Evolutionary conservation across 2,888 invertebrate species (phyloP), one percentile per base, ranked within the genome.

Genomic region (Tipula vernalis): DNA sequence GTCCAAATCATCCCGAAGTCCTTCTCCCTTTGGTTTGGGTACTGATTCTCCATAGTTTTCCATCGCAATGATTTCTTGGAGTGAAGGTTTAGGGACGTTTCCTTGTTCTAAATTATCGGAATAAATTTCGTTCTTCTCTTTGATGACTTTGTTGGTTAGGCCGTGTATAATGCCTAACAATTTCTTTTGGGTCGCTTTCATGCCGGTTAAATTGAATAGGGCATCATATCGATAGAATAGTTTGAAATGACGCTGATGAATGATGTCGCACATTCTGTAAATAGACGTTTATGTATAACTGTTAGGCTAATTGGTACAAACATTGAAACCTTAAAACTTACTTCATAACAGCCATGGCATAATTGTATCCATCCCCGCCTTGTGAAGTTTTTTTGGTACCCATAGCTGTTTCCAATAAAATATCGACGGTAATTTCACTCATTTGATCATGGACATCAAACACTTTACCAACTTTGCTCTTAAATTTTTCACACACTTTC

Each of bases 291-390:
- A 39, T 6, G 6, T 39, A 39, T 4, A 39, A 83, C 42, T 6
- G 41, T 86, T 86, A 28, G 51, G 85, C 51, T 71, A 86, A 85
- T 86, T 83, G 12, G n/a, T 39, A 0, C 5, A 39, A 39, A 6
- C 39, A 84, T 28, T 84, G 39, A 39, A 5, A 36, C 39, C 6
- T 5, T 39, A 12, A 15, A 39, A 84, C 91, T 91, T 88, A 93
- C 92, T 96, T 96, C 94, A 96, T 96, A 0, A 96, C 96, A 88
- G 96, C 96, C 94, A 95, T 94, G 5, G 96, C 96, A 89, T 96
- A 96, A 89, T 96, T 95, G 89, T 94, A 95, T 86, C 96, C 96
- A 89, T 93, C 92, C 89, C 94, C 93, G 90, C 94, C 93, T 90
- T 95, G 93, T 91, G 96, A 94, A 57, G 95, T 95, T 88, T 94